These are phyloP conservation scores for Montipora cactus DNA, from an alignment of 64 coral and sea anemone species.

Conservation along the genomic window DNA sequence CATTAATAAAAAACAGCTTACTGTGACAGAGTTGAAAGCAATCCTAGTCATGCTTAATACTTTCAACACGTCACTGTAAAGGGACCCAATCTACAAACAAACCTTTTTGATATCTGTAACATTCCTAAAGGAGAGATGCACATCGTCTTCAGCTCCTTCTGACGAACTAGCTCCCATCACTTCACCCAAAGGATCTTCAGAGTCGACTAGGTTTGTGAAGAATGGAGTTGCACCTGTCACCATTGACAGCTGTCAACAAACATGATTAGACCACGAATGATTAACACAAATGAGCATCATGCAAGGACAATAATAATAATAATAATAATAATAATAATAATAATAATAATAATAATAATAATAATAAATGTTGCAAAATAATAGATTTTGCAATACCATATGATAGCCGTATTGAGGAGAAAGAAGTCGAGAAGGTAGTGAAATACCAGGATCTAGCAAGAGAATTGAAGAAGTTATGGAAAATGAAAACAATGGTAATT, in stretches of 20 bases:
- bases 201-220: conserved; percentile 92
- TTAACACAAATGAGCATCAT: not conserved
- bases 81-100: not conserved
- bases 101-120: conserved; percentile 90
- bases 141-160: conserved; percentile 85
- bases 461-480: too few species aligned
- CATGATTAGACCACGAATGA: not conserved
- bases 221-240: conserved; percentile 76
- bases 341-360: too few species aligned
- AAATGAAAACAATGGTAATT: too few species aligned
- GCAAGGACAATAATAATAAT: not conserved
- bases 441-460: too few species aligned
- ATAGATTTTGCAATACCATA: too few species aligned
- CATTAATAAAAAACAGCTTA: too few species aligned
- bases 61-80: not conserved
- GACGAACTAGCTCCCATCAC: conserved; percentile 78
- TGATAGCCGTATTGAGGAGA: too few species aligned
- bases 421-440: too few species aligned
- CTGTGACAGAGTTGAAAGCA: too few species aligned
- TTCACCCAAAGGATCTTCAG: conserved; percentile 75
- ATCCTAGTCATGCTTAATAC: not conserved
- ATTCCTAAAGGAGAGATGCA: conserved; percentile 82
- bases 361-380: too few species aligned
- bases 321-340: too few species aligned
- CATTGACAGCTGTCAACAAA: conserved; percentile 65